Evolutionary conservation across 2,888 invertebrate species (phyloP), one percentile per base, ranked within the genome.

Genomic region (Drosophila conformis): DNA sequence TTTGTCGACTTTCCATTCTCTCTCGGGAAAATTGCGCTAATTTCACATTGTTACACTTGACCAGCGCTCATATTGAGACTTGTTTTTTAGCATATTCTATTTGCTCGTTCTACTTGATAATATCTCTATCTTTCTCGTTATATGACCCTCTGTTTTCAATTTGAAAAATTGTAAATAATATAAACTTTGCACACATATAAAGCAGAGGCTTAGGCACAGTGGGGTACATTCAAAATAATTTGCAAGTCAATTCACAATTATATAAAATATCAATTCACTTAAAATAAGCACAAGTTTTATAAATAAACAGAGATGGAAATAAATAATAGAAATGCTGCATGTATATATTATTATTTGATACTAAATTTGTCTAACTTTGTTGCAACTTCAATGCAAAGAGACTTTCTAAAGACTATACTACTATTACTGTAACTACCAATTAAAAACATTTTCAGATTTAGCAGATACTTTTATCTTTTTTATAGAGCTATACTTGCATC

Each of bases 21-120:
- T 60, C 63, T 2, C 11, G 33, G 46, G 33, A 53, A 73, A 53
- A 46, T 25, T 5, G 3, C n/a, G 31, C 38, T 25, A 54, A 71
- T 42, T 51, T 18, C 61, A 21, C 8, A 15, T 56, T 56, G 49
- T 56, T 57, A 11, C 69, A n/a, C 38, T 68, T 57, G 48, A 68
- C 25, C 53, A 67, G 66, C 38, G n/a, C 11, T 27, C 10, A 6
- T 46, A 25, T 46, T 10, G 27, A 11, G 8, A 13, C 29, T n/a
- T 5, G 21, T 21, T 31, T 35, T 21, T 42, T 25, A n/a, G 13
- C 29, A 5, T 10, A 8, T 38, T 18, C 15, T 29, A 25, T 5
- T 6, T 38, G 21, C 13, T 18, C 13, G 5, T 64, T 64, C 29
- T 63, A 59, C 57, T 48, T 63, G 42, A 27, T 36, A 35, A n/a